phyloP scores from a whole-genome alignment of 1,140 invertebrate species.

The Aplysia californica region DNA sequence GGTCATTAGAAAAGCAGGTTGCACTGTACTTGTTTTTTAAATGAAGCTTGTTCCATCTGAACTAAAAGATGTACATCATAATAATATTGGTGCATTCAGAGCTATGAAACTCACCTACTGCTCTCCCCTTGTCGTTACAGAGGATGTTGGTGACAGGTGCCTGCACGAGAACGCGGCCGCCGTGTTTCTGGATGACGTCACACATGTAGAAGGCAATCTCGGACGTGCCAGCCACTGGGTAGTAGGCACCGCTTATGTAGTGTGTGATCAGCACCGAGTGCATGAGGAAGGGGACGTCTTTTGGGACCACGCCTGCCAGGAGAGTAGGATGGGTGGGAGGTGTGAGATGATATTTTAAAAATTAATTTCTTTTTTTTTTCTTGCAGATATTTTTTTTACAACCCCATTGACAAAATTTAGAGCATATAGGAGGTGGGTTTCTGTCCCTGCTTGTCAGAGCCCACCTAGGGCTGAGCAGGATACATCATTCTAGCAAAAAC shows the following conservation, averaged over 20 bases:
- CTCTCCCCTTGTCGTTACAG: conserved; percentile 17
- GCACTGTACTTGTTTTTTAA: too few relatives aligned
- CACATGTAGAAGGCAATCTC: conserved; percentile 66
- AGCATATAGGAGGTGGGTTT: neutral
- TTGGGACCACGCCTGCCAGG: conserved; percentile 57
- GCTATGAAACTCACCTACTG: neutral
- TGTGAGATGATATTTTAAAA: neutral
- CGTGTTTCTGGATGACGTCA: conserved; percentile 61
- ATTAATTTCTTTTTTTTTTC: neutral
- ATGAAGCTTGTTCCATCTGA: too few relatives aligned
- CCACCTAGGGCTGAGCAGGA: neutral
- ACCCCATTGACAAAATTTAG: neutral
- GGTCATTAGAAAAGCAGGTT: too few relatives aligned
- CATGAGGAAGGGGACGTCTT: conserved; percentile 55
- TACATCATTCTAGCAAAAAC: neutral
- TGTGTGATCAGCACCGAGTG: conserved; percentile 64
- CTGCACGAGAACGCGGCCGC: conserved; percentile 65
- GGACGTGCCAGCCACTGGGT: conserved; percentile 67
- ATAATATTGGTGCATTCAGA: too few relatives aligned
- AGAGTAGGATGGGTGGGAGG: neutral
- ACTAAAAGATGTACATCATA: too few relatives aligned
- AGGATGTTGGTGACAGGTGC: conserved; percentile 64
- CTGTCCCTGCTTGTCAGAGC: neutral
- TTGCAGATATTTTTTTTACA: neutral
- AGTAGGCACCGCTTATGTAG: conserved; percentile 64